These are phyloP conservation scores for Atherinomorus stipes DNA, from an alignment of 2,113 vertebrate species.

Conservation along the genomic window DNA sequence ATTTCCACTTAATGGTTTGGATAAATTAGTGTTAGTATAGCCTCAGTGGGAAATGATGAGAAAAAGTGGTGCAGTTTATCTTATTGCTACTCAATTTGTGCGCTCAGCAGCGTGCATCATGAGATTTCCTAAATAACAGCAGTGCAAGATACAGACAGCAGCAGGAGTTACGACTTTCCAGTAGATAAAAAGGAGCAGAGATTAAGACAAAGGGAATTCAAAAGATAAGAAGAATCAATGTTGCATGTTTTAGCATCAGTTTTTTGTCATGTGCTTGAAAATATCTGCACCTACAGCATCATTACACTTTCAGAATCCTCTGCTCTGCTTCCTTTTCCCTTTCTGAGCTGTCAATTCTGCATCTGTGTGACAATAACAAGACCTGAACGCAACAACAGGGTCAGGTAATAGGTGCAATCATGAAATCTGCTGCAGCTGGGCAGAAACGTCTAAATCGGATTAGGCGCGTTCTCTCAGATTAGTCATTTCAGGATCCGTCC, in stretches of 20 bases:
- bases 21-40: slow-evolving; percentile 20
- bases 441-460: slow-evolving; percentile 65
- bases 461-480: slow-evolving; percentile 66
- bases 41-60: slow-evolving; percentile 10
- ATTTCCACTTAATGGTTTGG: slow-evolving; percentile 30
- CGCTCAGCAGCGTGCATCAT: slow-evolving; percentile 23
- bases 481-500: slow-evolving; percentile 52
- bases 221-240: neutral
- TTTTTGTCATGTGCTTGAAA: neutral
- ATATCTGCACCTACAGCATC: neutral
- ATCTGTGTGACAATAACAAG: neutral
- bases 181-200: slow-evolving; percentile 22
- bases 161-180: slow-evolving; percentile 26
- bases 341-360: slow-evolving; percentile 9
- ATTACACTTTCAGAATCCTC: neutral
- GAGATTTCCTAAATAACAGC: slow-evolving; percentile 30
- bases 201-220: slow-evolving; percentile 1
- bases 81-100: slow-evolving; percentile 34
- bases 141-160: slow-evolving; percentile 22
- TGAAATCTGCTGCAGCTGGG: slow-evolving; percentile 32
- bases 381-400: neutral
- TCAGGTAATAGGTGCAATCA: slow-evolving; percentile 36
- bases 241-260: neutral
- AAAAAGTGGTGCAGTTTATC: slow-evolving; percentile 3
- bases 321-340: neutral